Conservation (phyloP, 2,888 invertebrate genomes). For the Gibbula magus region DNA sequence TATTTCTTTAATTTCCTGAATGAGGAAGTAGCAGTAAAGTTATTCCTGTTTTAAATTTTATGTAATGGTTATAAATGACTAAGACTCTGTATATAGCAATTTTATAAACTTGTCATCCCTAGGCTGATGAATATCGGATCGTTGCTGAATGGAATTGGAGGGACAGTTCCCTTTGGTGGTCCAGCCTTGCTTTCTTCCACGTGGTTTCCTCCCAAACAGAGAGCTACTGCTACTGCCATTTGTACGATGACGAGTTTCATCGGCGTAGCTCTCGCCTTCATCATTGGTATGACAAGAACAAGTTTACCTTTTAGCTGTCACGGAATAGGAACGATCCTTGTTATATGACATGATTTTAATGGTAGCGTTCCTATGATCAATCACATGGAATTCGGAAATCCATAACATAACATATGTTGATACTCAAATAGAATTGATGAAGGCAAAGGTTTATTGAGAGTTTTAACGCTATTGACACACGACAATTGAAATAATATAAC, state of each 20-base stretch:
- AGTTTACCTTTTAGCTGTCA: too few species aligned
- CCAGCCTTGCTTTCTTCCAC: constrained; percentile 75
- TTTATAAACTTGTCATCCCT: background rate
- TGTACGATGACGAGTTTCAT: constrained; percentile 49
- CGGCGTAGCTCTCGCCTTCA: constrained; percentile 60
- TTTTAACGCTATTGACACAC: too few species aligned
- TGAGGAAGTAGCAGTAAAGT: too few species aligned
- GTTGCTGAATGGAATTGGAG: constrained; percentile 74
- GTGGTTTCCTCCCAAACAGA: constrained; percentile 76
- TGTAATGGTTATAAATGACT: background rate
- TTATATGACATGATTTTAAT: too few species aligned
- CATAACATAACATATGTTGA: too few species aligned
- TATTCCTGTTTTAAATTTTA: background rate
- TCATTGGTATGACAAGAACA: background rate
- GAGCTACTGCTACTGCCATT: constrained; percentile 72
- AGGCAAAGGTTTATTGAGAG: too few species aligned
- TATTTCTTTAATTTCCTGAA: too few species aligned
- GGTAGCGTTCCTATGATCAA: too few species aligned
- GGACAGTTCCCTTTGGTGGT: constrained; percentile 74
- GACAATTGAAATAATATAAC: too few species aligned
- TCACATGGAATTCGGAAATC: too few species aligned
- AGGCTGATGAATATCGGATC: constrained; percentile 71
- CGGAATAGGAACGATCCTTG: too few species aligned
- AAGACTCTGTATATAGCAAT: background rate
- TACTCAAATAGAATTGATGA: too few species aligned